phyloP scores from a whole-genome alignment of 2,888 invertebrate genomes.

The Ptilodon capucinus region DNA sequence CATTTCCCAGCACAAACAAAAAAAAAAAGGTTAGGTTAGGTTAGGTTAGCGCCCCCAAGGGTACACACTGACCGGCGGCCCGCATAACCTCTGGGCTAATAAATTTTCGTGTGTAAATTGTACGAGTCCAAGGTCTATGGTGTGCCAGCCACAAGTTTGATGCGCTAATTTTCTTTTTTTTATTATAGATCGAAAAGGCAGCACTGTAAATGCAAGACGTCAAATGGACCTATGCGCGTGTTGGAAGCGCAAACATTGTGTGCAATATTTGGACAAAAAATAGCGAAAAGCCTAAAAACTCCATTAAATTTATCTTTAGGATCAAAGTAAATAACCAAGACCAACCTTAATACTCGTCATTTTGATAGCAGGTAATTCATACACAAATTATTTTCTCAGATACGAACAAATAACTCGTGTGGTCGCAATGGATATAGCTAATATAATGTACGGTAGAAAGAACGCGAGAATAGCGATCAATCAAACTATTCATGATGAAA shows the following conservation, averaged over 20 bases:
- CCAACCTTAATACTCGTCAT: too few species aligned
- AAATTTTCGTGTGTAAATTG: too few species aligned
- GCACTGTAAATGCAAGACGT: slow-evolving; percentile 3
- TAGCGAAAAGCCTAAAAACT: slow-evolving; percentile 44
- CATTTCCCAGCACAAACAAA: too few species aligned
- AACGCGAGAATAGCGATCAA: slow-evolving; percentile 15
- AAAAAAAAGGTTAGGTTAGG: too few species aligned
- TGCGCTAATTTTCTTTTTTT: too few species aligned
- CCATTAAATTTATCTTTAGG: slow-evolving; percentile 45
- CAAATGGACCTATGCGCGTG: slow-evolving; percentile 14
- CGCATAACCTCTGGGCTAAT: too few species aligned
- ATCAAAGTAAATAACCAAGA: slow-evolving; percentile 54
- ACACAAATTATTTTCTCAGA: slow-evolving; percentile 35
- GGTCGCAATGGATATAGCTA: slow-evolving; percentile 48
- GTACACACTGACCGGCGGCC: too few species aligned
- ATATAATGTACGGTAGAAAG: slow-evolving; percentile 32
- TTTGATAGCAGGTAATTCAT: too few species aligned
- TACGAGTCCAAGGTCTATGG: too few species aligned
- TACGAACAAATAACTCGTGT: slow-evolving; percentile 45
- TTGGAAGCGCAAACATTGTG: slow-evolving; percentile 38
- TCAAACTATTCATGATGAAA: slow-evolving; percentile 44
- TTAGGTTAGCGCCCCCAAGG: too few species aligned
- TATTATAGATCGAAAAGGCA: slow-evolving; percentile 6
- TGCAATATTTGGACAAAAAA: slow-evolving; percentile 52
- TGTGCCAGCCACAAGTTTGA: too few species aligned